Base-by-base conservation (phyloP, 2,888 invertebrate species). In the Mimumesa dahlbomi region DNA sequence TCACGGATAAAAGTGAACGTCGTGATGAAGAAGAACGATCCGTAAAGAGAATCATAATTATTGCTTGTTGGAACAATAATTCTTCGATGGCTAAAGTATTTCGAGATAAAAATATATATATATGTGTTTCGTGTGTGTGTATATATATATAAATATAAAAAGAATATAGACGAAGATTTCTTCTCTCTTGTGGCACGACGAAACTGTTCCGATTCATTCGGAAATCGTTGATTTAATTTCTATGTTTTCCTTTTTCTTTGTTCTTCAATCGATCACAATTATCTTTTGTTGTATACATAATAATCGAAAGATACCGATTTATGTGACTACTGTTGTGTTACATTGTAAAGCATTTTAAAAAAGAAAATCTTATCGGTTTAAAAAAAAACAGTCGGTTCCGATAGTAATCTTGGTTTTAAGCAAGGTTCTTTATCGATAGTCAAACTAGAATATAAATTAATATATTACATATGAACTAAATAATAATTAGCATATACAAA, bases 401-500 rank as follows among this genome's bases (percentile, higher is more conserved):
- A 81, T 74, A 77, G 79, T 81, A 79, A 79, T 81, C 76, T 79
- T 79, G 77, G 75, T 77, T 83, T 82, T 53, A 75, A 77, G 72
- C 70, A 50, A 66, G 48, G 53, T 63, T 49, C 58, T 53, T 67
- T 69, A 65, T 57, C 54, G 57, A 65, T 57, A 67, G 66, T 63
- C 54, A 50, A 68, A 64, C 29, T 59, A 57, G 31, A 58, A 58
- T 49, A 56, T 76, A 80, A 82, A 75, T 80, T 76, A 83, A 82
- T 73, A 80, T 73, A 76, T 77, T 79, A 82, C 74, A 79, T 66
- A 68, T 68, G 62, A 67, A 73, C 56, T 73, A 78, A 80, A 64
- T 58, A 57, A 73, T 77, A 78, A 54, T 68, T 19, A 63, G 69
- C 79, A 84, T 83, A 73, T 75, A 50, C 81, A 84, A 85, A 86